Evolutionary conservation across 2,888 invertebrate genomes (phyloP), one percentile per base, ranked within the genome.

Genomic region (Harpalus rufipes): DNA sequence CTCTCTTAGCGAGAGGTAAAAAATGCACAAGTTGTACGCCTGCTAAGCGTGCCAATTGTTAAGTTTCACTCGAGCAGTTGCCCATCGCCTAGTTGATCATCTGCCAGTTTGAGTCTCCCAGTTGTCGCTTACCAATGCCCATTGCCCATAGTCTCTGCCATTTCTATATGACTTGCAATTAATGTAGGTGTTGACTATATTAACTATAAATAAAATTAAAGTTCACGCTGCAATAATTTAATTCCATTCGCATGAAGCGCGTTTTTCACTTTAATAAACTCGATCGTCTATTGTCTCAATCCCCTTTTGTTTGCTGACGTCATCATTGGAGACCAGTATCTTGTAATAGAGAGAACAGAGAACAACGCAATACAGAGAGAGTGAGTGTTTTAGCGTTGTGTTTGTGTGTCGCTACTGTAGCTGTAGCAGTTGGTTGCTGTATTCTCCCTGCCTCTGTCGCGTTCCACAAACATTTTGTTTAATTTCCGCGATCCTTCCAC

Each of bases 401-500:
- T 51, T 51, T 51, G 44, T 51, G 44, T 51, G 44, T 12, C 44
- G 44, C 44, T 32, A 32, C 5, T 32, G 63, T 12, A 12, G 68
- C 25, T 25, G 25, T 7, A 18, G 25, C 68, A 32, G 68, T 68
- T 25, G 10, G 63, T 63, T 63, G 8, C 63, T 63, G 63, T 12
- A 8, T 32, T 32, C 39, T 32, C 68, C 12, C 32, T n/a, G 8
- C 63, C 18, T 63, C 18, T 25, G 10, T 25, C 7, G 39, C 68
- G 68, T 39, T 68, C 68, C 68, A 14, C 68, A 68, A 68, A 68
- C 68, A 68, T 68, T 68, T 68, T 68, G 68, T 68, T 68, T 68
- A 68, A 68, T 68, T 68, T 68, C 68, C 68, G 68, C 68, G 39
- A 68, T n/a, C 68, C 68, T 68, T 68, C 68, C 68, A 25, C 68